phyloP scores from a whole-genome alignment of 2,113 vertebrate species.

The Dasypus novemcinctus region DNA sequence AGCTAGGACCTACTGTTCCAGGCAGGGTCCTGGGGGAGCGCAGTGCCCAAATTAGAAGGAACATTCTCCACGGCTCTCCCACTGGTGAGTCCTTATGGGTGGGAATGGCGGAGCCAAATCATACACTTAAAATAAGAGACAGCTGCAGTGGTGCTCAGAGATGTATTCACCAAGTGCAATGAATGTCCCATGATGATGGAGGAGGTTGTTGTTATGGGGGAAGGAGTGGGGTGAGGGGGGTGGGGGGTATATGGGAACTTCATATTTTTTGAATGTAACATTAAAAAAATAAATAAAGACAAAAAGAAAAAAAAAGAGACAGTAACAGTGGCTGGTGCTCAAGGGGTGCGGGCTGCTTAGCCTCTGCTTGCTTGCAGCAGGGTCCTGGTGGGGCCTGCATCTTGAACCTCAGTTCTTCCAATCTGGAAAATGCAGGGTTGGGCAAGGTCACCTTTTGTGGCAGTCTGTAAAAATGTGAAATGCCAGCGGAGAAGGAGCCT shows the following conservation, averaged over 20 bases:
- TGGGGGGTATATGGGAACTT: too few relatives aligned
- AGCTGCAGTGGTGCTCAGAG: too few relatives aligned
- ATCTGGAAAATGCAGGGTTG: not conserved
- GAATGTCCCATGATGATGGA: too few relatives aligned
- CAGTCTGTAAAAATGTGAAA: too few relatives aligned
- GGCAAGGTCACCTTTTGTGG: not conserved
- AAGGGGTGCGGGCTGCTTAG: not conserved
- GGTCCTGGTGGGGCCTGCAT: not conserved
- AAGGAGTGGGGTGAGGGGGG: too few relatives aligned
- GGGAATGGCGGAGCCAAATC: accelerated
- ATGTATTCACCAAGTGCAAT: too few relatives aligned
- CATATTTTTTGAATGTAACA: too few relatives aligned
- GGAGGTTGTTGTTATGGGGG: too few relatives aligned
- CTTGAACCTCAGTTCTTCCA: not conserved
- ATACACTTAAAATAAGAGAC: not conserved
- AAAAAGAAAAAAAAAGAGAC: too few relatives aligned
- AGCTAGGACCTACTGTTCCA: not conserved
- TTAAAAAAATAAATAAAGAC: too few relatives aligned
- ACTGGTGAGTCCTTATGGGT: not conserved
- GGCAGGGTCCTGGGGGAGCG: accelerated
- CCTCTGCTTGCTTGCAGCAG: too few relatives aligned
- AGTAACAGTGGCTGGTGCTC: not conserved
- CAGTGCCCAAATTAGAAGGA: accelerated
- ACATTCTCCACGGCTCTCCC: accelerated
- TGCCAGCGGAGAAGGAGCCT: not conserved